These are phyloP conservation scores for Eulithis testata DNA, from an alignment of 2,888 invertebrate species.

Conservation along the genomic window DNA sequence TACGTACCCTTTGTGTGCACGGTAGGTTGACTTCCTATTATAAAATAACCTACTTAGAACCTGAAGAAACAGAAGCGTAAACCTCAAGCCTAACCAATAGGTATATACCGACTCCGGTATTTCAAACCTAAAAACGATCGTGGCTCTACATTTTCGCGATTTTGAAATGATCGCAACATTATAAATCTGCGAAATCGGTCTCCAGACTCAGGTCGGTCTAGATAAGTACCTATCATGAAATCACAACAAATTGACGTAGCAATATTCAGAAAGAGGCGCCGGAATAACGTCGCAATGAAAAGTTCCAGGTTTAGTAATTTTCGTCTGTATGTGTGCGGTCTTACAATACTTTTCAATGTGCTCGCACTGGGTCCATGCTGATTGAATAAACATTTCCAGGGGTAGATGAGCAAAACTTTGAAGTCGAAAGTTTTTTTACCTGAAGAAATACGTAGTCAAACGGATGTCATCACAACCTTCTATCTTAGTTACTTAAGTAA, in stretches of 20 bases:
- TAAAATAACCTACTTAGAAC: no score
- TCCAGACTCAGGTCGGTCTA: conserved; percentile 3
- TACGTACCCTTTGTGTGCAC: no score
- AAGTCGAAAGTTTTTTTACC: no score
- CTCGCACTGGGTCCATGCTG: neutral
- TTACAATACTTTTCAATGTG: conserved; percentile 2
- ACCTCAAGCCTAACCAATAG: no score
- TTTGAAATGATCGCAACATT: neutral
- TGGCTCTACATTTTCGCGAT: neutral
- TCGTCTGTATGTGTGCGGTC: neutral
- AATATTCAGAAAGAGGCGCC: neutral
- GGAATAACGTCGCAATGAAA: neutral
- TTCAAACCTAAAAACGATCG: no score
- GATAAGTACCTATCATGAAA: conserved; percentile 1
- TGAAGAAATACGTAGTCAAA: no score
- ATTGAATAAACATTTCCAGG: conserved; percentile 4
- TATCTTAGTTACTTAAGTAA: no score
- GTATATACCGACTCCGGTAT: no score
- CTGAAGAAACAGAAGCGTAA: no score
- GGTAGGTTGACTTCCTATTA: no score
- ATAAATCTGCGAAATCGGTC: conserved; percentile 8
- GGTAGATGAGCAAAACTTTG: no score
- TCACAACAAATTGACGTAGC: conserved; percentile 6
- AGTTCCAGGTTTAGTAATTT: neutral
- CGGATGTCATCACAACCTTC: no score